phyloP scores from a whole-genome alignment of 2,113 vertebrate species.

The Pangasianodon gigas region DNA sequence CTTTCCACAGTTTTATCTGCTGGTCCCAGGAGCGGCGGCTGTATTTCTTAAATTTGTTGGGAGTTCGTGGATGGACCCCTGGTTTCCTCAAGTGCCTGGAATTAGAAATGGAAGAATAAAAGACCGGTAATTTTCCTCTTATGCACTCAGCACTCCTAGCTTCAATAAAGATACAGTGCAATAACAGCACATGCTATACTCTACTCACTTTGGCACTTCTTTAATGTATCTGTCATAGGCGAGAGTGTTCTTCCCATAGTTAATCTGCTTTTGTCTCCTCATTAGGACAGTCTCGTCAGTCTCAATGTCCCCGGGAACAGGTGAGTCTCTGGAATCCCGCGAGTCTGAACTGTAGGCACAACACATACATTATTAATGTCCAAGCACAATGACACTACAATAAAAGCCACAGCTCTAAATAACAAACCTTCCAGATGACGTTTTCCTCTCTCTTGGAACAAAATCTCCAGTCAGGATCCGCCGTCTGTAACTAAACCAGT shows the following conservation, averaged over 20 bases:
- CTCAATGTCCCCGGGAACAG: constrained; percentile 80
- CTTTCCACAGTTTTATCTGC: constrained; percentile 94
- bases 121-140: background rate
- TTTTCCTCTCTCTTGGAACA: constrained; percentile 79
- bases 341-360: constrained; percentile 83
- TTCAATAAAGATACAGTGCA: background rate
- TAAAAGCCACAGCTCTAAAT: background rate
- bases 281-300: constrained; percentile 87
- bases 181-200: background rate
- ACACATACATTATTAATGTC: background rate
- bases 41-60: constrained; percentile 97
- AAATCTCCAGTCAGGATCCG: constrained; percentile 86
- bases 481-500: constrained; percentile 83
- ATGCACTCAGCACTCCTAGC: background rate
- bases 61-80: constrained; percentile 90
- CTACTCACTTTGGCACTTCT: constrained; percentile 87
- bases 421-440: constrained; percentile 86
- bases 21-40: constrained; percentile 98
- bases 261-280: constrained; percentile 95
- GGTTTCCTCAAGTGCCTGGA: constrained; percentile 84
- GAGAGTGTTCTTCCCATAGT: constrained; percentile 94
- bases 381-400: background rate
- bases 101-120: background rate
- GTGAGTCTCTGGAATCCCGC: constrained; percentile 85
- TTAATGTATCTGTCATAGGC: constrained; percentile 91